Evolutionary conservation across 2,113 vertebrate species (phyloP).

Genomic region (Psettodes erumei): DNA sequence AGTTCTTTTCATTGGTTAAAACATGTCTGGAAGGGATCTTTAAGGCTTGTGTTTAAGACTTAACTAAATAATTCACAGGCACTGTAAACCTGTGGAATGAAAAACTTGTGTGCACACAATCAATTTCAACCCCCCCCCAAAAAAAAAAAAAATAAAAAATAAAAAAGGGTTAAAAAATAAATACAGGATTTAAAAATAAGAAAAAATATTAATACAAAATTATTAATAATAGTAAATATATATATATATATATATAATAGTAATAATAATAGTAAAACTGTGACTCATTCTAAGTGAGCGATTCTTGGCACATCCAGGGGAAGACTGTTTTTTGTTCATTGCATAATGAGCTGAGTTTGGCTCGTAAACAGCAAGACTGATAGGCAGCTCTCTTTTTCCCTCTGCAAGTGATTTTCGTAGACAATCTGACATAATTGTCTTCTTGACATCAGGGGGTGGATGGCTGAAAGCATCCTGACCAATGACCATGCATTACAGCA

Average conservation of each 20-base stretch:
- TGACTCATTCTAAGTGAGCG: neutral
- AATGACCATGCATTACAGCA: neutral
- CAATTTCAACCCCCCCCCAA: no score
- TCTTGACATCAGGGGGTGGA: conserved; percentile 33
- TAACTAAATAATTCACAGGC: neutral
- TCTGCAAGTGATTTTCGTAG: conserved; percentile 38
- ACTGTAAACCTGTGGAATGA: neutral
- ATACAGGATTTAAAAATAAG: neutral
- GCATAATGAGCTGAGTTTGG: conserved; percentile 15
- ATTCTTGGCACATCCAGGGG: conserved; percentile 15
- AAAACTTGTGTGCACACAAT: neutral
- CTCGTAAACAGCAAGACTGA: conserved; percentile 50
- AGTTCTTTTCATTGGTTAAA: no score
- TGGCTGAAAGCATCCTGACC: conserved; percentile 25
- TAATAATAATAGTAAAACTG: conserved; percentile 6
- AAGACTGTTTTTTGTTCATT: conserved; percentile 10
- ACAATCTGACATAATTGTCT: conserved; percentile 45
- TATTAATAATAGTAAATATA: no score
- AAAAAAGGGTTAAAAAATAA: no score
- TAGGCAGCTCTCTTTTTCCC: conserved; percentile 32
- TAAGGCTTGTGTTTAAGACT: no score
- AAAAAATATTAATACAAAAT: neutral
- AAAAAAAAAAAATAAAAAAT: no score
- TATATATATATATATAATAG: no score
- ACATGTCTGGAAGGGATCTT: neutral